Evolutionary conservation across 1,140 invertebrate species (phyloP).

Genomic region (Drosophila kohkoa): DNA sequence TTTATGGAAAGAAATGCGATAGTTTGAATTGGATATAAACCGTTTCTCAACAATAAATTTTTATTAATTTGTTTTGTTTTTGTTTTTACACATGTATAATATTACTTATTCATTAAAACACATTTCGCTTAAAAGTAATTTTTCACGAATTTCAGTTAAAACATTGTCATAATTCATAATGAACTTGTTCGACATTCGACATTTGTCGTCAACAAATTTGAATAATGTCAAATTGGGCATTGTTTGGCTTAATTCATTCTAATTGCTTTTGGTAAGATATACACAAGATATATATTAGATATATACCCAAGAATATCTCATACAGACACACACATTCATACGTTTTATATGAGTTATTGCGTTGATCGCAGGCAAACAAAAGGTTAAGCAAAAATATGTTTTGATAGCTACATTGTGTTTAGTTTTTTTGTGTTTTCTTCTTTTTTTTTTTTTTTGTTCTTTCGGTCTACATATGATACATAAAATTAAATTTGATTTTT

Average conservation of each 20-base stretch:
- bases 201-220: not conserved
- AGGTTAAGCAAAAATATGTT: conserved; percentile 15
- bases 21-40: conserved; percentile 19
- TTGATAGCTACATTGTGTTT: conserved; percentile 22
- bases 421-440: no score
- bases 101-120: conserved; percentile 69
- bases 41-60: conserved; percentile 40
- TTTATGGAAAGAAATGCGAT: not conserved
- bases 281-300: no score
- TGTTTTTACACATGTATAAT: conserved; percentile 69
- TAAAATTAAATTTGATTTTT: conserved; percentile 52
- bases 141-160: conserved; percentile 23
- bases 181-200: not conserved
- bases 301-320: no score
- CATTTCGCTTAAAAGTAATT: conserved; percentile 63
- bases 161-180: conserved; percentile 19
- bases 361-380: conserved; percentile 2
- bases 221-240: not conserved
- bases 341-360: not conserved
- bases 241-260: conserved; percentile 12
- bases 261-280: conserved; percentile 10
- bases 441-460: no score
- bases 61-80: conserved; percentile 53
- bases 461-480: conserved; percentile 50
- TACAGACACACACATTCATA: no score